These are phyloP conservation scores for Zygothrica quintamaculata DNA, from an alignment of 2,888 invertebrate genomes.

Conservation along the genomic window DNA sequence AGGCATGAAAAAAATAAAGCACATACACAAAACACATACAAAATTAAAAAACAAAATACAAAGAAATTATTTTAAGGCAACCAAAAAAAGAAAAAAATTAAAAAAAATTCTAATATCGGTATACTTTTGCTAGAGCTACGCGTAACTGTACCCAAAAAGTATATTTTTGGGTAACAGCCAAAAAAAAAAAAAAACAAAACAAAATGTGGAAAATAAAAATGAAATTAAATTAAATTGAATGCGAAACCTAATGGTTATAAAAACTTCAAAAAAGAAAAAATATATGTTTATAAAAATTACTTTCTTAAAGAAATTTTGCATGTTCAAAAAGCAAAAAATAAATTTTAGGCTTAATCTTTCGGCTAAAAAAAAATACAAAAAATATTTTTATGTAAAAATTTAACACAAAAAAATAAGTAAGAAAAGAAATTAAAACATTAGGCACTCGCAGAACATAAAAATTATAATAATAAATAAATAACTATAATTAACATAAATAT, in stretches of 20 bases:
- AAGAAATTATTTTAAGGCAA: conserved; percentile 80
- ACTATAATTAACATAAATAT: conserved; percentile 55
- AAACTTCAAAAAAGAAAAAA: conserved; percentile 53
- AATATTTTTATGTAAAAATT: conserved; percentile 59
- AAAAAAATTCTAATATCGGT: conserved; percentile 48
- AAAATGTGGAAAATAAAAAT: conserved; percentile 27
- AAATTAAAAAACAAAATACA: conserved; percentile 60
- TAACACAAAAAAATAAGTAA: conserved; percentile 48
- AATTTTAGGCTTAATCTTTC: conserved; percentile 16
- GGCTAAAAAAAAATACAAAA: conserved; percentile 41
- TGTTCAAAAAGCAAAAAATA: conserved; percentile 35
- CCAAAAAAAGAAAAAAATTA: conserved; percentile 36
- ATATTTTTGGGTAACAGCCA: conserved; percentile 42
- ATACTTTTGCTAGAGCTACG: conserved; percentile 70
- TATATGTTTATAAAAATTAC: conserved; percentile 36
- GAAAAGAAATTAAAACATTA: conserved; percentile 37
- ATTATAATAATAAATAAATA: conserved; percentile 43
- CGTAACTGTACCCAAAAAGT: conserved; percentile 48
- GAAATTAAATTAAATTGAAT: conserved; percentile 49
- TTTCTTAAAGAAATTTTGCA: conserved; percentile 68
- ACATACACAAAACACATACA: conserved; percentile 15
- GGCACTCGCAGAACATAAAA: conserved; percentile 53
- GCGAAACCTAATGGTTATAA: conserved; percentile 68
- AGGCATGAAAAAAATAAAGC: conserved; percentile 55
- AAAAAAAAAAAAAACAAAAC: conserved; percentile 13